Evolutionary conservation across 2,797 vertebrate genomes (phyloP).

Genomic region (Onychomys arenicola): DNA sequence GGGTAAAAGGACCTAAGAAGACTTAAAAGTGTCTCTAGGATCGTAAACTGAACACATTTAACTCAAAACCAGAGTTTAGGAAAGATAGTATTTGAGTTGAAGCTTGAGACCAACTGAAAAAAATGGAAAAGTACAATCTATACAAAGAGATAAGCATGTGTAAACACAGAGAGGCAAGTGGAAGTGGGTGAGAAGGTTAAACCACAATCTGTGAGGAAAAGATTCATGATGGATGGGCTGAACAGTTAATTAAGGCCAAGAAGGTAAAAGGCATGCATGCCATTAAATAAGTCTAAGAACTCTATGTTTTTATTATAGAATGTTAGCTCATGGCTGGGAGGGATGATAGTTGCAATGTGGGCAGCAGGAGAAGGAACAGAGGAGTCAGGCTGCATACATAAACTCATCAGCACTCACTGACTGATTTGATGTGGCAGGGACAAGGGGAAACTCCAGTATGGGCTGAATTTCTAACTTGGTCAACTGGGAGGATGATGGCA

Average conservation of each 20-base stretch:
- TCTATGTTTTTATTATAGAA: conserved; percentile 19
- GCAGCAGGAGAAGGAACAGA: no score
- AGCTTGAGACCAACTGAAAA: not conserved
- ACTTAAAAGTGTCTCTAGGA: not conserved
- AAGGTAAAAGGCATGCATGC: not conserved
- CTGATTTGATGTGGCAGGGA: not conserved
- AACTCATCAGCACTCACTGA: not conserved
- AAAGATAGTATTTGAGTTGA: not conserved
- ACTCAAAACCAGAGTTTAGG: not conserved
- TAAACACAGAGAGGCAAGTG: not conserved
- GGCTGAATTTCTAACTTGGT: not conserved
- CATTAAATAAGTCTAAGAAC: not conserved
- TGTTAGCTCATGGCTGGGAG: not conserved
- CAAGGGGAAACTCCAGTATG: not conserved
- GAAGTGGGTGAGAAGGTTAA: not conserved
- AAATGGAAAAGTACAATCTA: not conserved
- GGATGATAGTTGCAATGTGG: no score
- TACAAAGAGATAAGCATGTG: not conserved
- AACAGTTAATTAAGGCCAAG: not conserved
- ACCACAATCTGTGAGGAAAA: not conserved
- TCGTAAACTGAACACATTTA: conserved; percentile 12
- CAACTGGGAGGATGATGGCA: not conserved
- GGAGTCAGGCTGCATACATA: not conserved
- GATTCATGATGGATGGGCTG: not conserved
- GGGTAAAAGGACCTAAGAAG: not conserved